Conservation (phyloP, 2,888 invertebrate species). For the Cheilosia pagana region DNA sequence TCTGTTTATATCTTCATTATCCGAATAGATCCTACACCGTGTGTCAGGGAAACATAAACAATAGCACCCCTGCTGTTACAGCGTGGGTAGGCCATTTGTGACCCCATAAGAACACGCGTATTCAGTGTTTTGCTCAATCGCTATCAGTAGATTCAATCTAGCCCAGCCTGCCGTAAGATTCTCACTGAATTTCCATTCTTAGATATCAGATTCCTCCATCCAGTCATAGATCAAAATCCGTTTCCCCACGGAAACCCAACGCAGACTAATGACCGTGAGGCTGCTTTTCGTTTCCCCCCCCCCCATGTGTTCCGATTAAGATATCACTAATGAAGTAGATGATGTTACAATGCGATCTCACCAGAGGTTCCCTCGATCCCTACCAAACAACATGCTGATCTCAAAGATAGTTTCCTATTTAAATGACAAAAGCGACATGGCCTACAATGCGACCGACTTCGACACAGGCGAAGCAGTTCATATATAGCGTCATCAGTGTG, state of each 20-base stretch:
- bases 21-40: constrained; percentile 5
- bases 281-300: background rate
- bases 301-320: constrained; percentile 52
- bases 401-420: constrained; percentile 46
- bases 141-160: constrained; percentile 49
- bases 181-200: constrained; percentile 54
- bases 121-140: constrained; percentile 38
- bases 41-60: constrained; percentile 20
- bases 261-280: constrained; percentile 25
- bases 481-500: constrained; percentile 7
- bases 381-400: constrained; percentile 36
- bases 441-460: constrained; percentile 11
- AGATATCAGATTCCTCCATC: constrained; percentile 18
- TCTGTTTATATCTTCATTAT: background rate
- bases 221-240: constrained; percentile 53
- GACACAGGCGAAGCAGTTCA: constrained; percentile 15
- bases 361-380: constrained; percentile 1
- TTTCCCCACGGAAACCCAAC: constrained; percentile 22
- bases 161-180: constrained; percentile 16
- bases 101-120: constrained; percentile 3
- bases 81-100: constrained; percentile 42
- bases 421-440: constrained; percentile 47
- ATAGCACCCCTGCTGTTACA: constrained; percentile 40
- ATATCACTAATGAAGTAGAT: constrained; percentile 67
- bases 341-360: constrained; percentile 31